Evolutionary conservation across 2,888 invertebrate species (phyloP), one percentile per base, ranked within the genome.

Genomic region (Euplagia quadripunctaria): DNA sequence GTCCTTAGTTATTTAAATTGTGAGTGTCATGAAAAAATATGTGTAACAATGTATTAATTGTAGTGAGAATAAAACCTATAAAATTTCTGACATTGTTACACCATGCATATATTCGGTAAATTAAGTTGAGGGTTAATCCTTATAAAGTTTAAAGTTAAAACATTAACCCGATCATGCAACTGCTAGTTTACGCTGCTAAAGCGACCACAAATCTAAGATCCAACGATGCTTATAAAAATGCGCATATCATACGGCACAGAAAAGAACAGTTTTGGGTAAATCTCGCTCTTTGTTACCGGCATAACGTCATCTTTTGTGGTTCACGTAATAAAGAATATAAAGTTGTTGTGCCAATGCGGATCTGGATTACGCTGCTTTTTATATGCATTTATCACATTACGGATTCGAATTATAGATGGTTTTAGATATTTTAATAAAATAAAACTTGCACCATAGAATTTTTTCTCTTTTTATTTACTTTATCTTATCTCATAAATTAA

Each of bases 231-330:
- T 90, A 93, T 93, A 92, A 93, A 93, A 94, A 94, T 93, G 92
- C 91, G 90, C 90, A 91, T 92, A 91, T 90, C 88, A 91, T 90
- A 87, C 87, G 78, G 77, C 74, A 79, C 79, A 85, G 85, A 85
- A 90, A 90, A 91, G 92, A 91, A 90, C 88, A 89, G 85, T 91
- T 88, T 90, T 88, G 89, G 89, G 87, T 89, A 93, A 93, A 93
- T 90, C 93, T 90, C 87, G 88, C 88, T 91, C 92, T 93, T 93
- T 92, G 92, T 93, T 89, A 89, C 76, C 85, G 81, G 75, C 74
- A 77, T 83, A 85, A 84, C 82, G 79, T 86, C 86, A 85, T 87
- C 87, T 89, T 90, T 92, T 91, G 91, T 89, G 86, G 82, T 55
- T 78, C 78, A 83, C 81, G 87, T 89, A 88, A 92, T 92, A 92